These are phyloP conservation scores for Yponomeuta malinellus DNA, from an alignment of 2,888 invertebrate genomes.

Conservation along the genomic window DNA sequence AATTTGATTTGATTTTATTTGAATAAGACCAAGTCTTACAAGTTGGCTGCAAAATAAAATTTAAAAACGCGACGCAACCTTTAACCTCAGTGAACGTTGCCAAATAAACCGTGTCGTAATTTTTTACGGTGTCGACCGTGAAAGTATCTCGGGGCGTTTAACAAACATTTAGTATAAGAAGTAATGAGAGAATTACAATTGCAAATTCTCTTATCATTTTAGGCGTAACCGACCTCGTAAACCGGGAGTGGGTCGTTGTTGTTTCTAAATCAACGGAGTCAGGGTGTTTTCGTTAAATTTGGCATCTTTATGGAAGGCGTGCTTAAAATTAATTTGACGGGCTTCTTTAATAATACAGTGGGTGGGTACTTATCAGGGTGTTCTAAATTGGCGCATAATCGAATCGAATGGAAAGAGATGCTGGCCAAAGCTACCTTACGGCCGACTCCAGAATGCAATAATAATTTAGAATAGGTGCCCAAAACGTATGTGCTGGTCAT, in stretches of 20 bases:
- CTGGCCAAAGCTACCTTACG: too few species aligned
- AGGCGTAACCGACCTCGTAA: not conserved
- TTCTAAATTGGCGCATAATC: not conserved
- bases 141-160: slow-evolving; percentile 46
- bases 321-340: not conserved
- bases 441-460: too few species aligned
- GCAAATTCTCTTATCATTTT: slow-evolving; percentile 1
- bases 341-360: not conserved
- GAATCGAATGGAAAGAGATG: too few species aligned
- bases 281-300: not conserved
- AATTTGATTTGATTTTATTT: too few species aligned
- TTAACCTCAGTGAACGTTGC: not conserved
- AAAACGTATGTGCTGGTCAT: too few species aligned
- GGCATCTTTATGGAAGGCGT: not conserved
- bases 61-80: not conserved
- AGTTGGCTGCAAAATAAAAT: not conserved
- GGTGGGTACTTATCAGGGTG: not conserved
- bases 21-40: too few species aligned
- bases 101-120: slow-evolving; percentile 49
- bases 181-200: slow-evolving; percentile 34
- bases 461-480: too few species aligned
- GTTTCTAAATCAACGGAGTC: slow-evolving; percentile 20
- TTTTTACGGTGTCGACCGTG: slow-evolving; percentile 47
- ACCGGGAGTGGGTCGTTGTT: slow-evolving; percentile 1
- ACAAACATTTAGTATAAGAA: slow-evolving; percentile 38